Conservation (phyloP, 2,797 vertebrate species). For the Poecilia velifera region DNA sequence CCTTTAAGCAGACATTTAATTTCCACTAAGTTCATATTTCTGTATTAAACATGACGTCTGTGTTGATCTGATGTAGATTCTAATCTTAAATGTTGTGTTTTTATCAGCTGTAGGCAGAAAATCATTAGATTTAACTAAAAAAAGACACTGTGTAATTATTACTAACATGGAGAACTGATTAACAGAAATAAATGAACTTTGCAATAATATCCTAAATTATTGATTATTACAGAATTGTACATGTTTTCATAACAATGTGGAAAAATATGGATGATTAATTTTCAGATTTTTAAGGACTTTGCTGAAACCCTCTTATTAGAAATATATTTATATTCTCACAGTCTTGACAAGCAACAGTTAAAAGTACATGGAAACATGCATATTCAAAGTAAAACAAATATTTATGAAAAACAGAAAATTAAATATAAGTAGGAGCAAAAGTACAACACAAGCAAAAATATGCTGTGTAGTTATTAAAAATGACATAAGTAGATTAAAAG, state of each 20-base stretch:
- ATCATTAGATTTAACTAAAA: not conserved
- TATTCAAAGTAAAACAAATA: not conserved
- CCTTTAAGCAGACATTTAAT: not conserved
- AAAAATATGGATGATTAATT: not conserved
- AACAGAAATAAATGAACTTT: not conserved
- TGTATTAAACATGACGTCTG: not conserved
- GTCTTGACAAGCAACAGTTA: no score
- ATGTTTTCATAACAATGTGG: not conserved
- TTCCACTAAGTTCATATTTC: not conserved
- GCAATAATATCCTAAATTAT: not conserved
- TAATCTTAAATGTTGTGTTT: not conserved
- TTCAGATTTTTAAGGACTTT: not conserved
- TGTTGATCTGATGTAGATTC: not conserved
- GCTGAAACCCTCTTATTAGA: not conserved
- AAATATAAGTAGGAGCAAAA: not conserved
- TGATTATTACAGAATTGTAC: not conserved
- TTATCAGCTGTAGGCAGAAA: no score
- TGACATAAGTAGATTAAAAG: not conserved
- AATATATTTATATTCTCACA: not conserved
- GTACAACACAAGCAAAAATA: not conserved
- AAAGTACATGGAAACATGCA: not conserved
- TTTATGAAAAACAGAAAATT: not conserved
- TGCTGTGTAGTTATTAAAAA: not conserved
- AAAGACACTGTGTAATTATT: not conserved
- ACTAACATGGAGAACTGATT: not conserved